Conservation (phyloP, 37 sponge, comb jelly and placozoan species). For the Aplysina aerophoba region DNA sequence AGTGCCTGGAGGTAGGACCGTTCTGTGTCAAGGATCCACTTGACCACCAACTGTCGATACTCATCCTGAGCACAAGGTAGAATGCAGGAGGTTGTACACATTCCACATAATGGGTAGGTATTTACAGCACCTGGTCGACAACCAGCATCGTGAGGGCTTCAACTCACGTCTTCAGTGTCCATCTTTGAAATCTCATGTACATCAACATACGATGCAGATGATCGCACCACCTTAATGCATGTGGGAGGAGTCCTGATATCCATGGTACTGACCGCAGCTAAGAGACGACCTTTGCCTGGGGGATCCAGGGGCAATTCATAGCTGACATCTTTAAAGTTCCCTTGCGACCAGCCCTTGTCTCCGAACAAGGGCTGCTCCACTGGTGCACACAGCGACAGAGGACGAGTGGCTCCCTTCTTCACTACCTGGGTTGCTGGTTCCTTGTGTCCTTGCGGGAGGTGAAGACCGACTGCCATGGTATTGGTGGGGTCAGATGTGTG, state of each 20-base stretch:
- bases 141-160: too few relatives aligned
- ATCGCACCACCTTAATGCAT: background rate
- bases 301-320: background rate
- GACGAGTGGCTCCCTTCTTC: background rate
- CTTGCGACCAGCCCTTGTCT: background rate
- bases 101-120: background rate
- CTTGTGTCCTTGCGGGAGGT: background rate
- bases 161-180: conserved; percentile 26
- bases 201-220: conserved; percentile 28
- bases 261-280: conserved; percentile 11
- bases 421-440: too few relatives aligned
- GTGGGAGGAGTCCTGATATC: conserved; percentile 14
- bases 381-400: conserved; percentile 13
- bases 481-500: conserved; percentile 22
- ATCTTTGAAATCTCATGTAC: conserved; percentile 18
- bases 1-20: conserved; percentile 74
- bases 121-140: too few relatives aligned
- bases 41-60: conserved; percentile 73
- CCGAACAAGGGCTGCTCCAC: background rate
- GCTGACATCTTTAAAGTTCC: background rate
- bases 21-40: conserved; percentile 82
- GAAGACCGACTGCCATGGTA: background rate
- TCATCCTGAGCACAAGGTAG: conserved; percentile 48
- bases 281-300: background rate
- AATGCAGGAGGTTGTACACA: background rate